These are phyloP conservation scores for Regulus satrapa DNA, from an alignment of 2,113 vertebrate species.

Conservation along the genomic window DNA sequence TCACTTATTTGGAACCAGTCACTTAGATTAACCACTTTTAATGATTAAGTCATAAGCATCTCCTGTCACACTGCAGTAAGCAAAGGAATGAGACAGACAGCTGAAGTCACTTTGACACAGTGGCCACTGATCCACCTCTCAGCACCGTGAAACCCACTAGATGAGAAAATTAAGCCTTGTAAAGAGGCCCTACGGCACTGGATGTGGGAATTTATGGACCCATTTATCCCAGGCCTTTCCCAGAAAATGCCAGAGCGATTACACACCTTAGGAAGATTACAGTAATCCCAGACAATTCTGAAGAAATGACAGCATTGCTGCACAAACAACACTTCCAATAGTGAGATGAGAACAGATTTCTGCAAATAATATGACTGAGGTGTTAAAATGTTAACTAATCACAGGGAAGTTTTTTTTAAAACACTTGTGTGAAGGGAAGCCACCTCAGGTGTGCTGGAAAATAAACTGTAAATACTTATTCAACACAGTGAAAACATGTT, in stretches of 20 bases:
- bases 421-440: neutral
- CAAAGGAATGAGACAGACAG: neutral
- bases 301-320: neutral
- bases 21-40: neutral
- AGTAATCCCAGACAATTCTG: neutral
- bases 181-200: neutral
- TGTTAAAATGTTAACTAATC: neutral
- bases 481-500: slow-evolving; percentile 4
- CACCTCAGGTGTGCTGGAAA: neutral
- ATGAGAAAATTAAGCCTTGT: neutral
- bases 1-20: neutral
- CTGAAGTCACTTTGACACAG: neutral
- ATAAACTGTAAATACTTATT: slow-evolving; percentile 10
- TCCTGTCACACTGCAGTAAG: neutral
- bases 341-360: neutral
- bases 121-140: neutral
- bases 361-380: neutral
- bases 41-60: neutral
- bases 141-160: neutral
- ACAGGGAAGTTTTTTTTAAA: neutral
- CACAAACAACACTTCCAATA: neutral
- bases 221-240: neutral
- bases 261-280: neutral
- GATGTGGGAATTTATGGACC: neutral
- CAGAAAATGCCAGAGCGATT: neutral